A percentile compares a stretch with the other conserved stretches of the same genome.
Evolutionary conservation across 1,140 invertebrate species (phyloP).

Genomic region (Apis florea): DNA sequence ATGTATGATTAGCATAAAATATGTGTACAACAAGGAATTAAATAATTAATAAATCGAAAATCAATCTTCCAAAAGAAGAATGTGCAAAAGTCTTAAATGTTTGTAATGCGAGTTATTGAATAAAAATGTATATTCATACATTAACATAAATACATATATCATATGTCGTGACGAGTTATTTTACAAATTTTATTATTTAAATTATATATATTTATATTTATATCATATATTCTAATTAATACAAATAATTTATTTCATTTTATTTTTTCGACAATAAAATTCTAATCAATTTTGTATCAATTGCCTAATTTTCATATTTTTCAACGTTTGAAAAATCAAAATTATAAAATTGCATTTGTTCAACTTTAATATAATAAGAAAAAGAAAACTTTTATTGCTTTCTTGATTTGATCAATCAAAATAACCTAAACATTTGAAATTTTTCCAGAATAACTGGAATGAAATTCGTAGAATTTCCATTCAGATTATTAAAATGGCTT

Average conservation of each 20-base stretch:
- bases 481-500: neutral
- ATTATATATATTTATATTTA: no score
- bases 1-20: neutral
- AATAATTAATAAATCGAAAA: neutral
- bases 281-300: no score
- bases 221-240: no score
- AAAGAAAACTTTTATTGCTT: neutral
- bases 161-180: neutral
- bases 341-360: neutral
- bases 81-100: neutral
- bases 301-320: neutral
- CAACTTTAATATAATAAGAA: neutral
- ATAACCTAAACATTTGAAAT: neutral
- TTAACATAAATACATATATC: neutral
- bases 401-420: neutral
- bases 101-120: neutral
- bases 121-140: neutral
- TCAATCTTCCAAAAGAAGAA: neutral
- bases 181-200: neutral
- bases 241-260: no score
- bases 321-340: neutral
- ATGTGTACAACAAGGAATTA: neutral
- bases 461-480: neutral
- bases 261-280: no score
- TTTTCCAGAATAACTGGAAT: neutral